Percentiles rank a stretch among this genome's conserved stretches.
These are phyloP conservation scores for Drosophila tani DNA, from an alignment of 1,140 invertebrate genomes.

Conservation along the genomic window DNA sequence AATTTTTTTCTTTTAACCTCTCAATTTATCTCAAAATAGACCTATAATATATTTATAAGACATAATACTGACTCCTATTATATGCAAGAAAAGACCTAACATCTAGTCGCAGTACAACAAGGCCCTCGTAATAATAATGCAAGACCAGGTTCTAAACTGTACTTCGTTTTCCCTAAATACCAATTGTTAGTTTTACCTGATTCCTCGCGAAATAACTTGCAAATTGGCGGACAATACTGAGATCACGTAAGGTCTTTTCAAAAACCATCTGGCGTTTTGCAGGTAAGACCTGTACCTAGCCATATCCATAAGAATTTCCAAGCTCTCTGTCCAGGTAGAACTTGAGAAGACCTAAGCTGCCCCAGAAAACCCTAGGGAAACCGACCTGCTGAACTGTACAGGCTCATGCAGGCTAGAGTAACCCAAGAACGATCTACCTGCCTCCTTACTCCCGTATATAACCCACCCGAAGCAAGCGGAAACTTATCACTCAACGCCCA, in stretches of 20 bases:
- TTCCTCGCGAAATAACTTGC: neutral
- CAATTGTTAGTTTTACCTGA: constrained; percentile 1
- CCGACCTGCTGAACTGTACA: neutral
- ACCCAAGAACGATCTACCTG: constrained; percentile 17
- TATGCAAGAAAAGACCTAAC: no score
- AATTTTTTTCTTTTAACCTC: no score
- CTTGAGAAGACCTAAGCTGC: neutral
- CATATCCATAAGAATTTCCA: constrained; percentile 15
- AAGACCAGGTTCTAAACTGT: neutral
- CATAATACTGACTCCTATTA: no score
- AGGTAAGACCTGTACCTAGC: constrained; percentile 11
- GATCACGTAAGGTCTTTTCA: neutral
- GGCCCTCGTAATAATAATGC: no score
- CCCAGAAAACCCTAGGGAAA: neutral
- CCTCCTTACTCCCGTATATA: constrained; percentile 29
- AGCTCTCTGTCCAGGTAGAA: constrained; percentile 6
- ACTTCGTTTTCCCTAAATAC: neutral
- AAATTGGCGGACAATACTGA: constrained; percentile 30
- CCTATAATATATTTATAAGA: no score
- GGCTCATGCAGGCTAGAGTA: neutral
- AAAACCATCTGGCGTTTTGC: constrained; percentile 1
- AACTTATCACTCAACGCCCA: constrained; percentile 29
- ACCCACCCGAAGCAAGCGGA: neutral
- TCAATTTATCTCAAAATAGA: no score
- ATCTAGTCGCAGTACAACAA: no score